Percentiles rank a stretch among this genome's conserved stretches.
phyloP scores from a whole-genome alignment of 53 echinoderm and acorn worm genomes.

The Paelopatides confundens region DNA sequence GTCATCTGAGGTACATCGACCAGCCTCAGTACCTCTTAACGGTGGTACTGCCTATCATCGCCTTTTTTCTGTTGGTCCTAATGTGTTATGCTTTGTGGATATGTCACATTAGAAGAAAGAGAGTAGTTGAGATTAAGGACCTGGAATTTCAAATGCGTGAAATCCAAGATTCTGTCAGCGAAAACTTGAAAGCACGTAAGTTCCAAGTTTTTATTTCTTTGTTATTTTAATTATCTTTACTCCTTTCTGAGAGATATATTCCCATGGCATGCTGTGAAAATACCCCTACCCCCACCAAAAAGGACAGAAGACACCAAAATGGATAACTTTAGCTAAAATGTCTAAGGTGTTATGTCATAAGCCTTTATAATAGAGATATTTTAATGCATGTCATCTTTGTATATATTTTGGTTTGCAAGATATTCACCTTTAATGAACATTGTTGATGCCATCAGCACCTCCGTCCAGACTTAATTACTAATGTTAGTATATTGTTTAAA shows the following conservation, averaged over 20 bases:
- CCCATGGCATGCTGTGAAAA: too few species aligned
- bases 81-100: slow-evolving; percentile 16
- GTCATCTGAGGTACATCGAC: slow-evolving; percentile 59
- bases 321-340: too few species aligned
- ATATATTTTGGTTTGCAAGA: too few species aligned
- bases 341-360: too few species aligned
- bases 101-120: background rate
- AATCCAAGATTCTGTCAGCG: slow-evolving; percentile 35
- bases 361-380: too few species aligned
- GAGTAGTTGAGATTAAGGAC: background rate
- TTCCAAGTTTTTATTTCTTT: background rate
- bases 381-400: too few species aligned
- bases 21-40: background rate
- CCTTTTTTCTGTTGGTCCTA: slow-evolving; percentile 46
- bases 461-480: too few species aligned
- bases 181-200: slow-evolving; percentile 25
- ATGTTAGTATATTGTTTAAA: too few species aligned
- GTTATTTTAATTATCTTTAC: background rate
- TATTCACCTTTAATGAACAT: too few species aligned
- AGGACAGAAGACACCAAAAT: too few species aligned
- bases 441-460: too few species aligned
- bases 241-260: background rate
- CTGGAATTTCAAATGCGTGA: slow-evolving; percentile 15
- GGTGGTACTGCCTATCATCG: slow-evolving; percentile 33
- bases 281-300: too few species aligned